These are phyloP conservation scores for Oncorhynchus tshawytscha DNA, from an alignment of 2,113 vertebrate genomes.

Conservation along the genomic window DNA sequence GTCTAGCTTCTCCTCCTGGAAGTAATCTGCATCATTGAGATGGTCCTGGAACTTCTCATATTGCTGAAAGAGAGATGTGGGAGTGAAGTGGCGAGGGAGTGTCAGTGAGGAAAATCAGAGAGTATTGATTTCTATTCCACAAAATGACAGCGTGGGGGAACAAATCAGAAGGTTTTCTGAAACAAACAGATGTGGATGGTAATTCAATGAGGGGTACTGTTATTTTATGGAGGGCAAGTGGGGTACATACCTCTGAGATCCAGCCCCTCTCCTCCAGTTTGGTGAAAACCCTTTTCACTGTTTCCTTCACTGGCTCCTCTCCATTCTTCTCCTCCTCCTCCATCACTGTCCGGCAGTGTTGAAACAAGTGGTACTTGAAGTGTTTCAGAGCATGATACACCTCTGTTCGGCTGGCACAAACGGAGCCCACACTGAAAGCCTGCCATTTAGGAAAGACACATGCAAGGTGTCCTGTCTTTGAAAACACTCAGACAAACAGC, in stretches of 20 bases:
- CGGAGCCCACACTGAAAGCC: constrained; percentile 72
- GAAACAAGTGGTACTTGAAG: constrained; percentile 82
- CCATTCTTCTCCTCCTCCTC: constrained; percentile 32
- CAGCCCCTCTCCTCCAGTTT: constrained; percentile 67
- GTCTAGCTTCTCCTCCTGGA: constrained; percentile 81
- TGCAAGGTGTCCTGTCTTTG: background rate
- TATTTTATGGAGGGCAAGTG: background rate
- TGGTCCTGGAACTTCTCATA: constrained; percentile 69
- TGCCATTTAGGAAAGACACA: constrained; percentile 43
- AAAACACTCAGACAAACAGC: background rate
- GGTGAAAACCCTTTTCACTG: constrained; percentile 70
- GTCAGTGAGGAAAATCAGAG: background rate
- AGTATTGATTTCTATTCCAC: background rate
- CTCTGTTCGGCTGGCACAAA: constrained; percentile 77
- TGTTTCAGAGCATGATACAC: constrained; percentile 83
- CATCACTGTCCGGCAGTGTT: constrained; percentile 64
- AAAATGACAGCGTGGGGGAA: background rate
- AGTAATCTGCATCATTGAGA: constrained; percentile 76
- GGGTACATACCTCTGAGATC: constrained; percentile 75
- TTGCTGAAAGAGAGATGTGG: constrained; percentile 62
- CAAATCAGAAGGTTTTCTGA: background rate
- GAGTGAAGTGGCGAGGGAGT: background rate
- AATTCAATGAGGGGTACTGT: constrained; percentile 11
- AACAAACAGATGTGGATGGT: background rate
- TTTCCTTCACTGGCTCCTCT: constrained; percentile 74